Evolutionary conservation across 2,113 vertebrate species (phyloP).

Genomic region (Mormyrus lacerda): DNA sequence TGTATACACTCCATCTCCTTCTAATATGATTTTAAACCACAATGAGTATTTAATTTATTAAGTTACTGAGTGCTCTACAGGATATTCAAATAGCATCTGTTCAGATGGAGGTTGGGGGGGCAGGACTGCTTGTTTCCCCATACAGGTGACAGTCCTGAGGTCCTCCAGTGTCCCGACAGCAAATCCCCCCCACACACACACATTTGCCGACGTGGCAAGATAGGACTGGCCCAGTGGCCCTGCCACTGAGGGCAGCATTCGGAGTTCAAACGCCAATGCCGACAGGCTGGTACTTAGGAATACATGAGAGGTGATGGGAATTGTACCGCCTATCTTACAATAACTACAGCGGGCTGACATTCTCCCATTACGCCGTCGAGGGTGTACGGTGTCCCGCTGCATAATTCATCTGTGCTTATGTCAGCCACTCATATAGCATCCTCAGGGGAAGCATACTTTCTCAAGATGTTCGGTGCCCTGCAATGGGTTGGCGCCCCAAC

Average conservation of each 20-base stretch:
- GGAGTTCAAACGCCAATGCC: background rate
- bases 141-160: background rate
- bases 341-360: background rate
- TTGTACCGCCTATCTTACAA: background rate
- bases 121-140: background rate
- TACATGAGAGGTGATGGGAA: background rate
- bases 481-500: background rate
- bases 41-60: background rate
- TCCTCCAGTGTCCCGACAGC: background rate
- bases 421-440: background rate
- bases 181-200: background rate
- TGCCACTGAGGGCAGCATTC: background rate
- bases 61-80: background rate
- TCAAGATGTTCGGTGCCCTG: background rate
- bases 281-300: background rate
- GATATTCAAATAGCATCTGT: background rate
- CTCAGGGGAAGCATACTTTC: background rate
- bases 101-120: background rate
- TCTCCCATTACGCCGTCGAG: background rate
- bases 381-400: background rate
- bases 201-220: background rate
- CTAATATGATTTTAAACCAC: background rate
- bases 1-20: background rate
- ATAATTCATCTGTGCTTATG: background rate
- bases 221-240: no score